Evolutionary conservation across 2,888 invertebrate species (phyloP).

Genomic region (Apoda limacodes): DNA sequence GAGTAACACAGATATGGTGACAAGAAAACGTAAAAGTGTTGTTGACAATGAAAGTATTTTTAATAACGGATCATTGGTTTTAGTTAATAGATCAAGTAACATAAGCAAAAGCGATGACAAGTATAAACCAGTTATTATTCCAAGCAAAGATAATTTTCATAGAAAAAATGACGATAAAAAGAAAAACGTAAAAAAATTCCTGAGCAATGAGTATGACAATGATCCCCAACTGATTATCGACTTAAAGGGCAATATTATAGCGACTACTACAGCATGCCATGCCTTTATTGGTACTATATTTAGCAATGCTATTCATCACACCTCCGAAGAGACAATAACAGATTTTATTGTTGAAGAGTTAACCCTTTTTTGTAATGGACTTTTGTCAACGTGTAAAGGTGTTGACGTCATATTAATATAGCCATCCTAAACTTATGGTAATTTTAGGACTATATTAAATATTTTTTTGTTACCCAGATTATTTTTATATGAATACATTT

Average conservation of each 20-base stretch:
- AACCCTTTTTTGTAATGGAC: conserved; percentile 53
- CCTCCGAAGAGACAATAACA: conserved; percentile 33
- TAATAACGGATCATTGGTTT: neutral
- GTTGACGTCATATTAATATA: conserved; percentile 53
- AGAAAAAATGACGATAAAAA: conserved; percentile 15
- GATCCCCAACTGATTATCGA: conserved; percentile 36
- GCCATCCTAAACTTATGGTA: too few relatives aligned
- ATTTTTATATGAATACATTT: too few relatives aligned
- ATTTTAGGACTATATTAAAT: too few relatives aligned
- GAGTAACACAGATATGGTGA: conserved; percentile 14
- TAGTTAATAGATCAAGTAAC: conserved; percentile 8
- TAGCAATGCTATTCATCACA: conserved; percentile 36
- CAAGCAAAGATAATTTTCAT: conserved; percentile 23
- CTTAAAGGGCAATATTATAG: conserved; percentile 51
- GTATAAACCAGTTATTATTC: conserved; percentile 25
- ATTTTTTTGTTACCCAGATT: too few relatives aligned
- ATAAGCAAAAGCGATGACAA: conserved; percentile 10
- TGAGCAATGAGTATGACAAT: conserved; percentile 4
- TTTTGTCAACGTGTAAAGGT: conserved; percentile 49
- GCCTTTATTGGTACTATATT: conserved; percentile 54
- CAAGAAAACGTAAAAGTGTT: conserved; percentile 20
- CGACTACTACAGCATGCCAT: conserved; percentile 46
- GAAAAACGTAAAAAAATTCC: conserved; percentile 4
- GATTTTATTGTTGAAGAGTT: conserved; percentile 51
- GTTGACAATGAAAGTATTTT: conserved; percentile 12